Conservation (phyloP, 2,888 invertebrate species). For the Bellardia pandia region DNA sequence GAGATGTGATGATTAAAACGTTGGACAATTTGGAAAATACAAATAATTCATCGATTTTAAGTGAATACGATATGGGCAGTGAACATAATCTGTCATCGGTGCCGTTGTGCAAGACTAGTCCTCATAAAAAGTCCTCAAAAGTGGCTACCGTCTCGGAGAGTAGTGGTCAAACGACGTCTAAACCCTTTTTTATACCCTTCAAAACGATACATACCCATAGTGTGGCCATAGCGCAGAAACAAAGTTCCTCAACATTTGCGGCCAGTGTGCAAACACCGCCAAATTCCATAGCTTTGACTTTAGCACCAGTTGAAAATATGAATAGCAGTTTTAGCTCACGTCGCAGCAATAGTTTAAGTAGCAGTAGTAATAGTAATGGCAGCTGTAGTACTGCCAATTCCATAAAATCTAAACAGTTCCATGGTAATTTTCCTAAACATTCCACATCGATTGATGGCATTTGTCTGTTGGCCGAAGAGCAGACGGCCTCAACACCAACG, state of each 20-base stretch:
- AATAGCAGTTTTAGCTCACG: constrained; percentile 73
- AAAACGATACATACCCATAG: constrained; percentile 78
- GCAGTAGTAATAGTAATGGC: constrained; percentile 76
- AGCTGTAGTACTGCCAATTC: constrained; percentile 77
- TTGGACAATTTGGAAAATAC: constrained; percentile 58
- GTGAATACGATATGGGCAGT: constrained; percentile 74
- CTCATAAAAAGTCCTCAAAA: constrained; percentile 74
- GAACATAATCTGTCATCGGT: constrained; percentile 80
- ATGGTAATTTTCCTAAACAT: constrained; percentile 80
- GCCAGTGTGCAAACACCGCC: constrained; percentile 76
- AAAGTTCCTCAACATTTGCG: constrained; percentile 79
- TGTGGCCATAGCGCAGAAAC: constrained; percentile 78
- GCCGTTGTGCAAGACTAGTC: constrained; percentile 78
- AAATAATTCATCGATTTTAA: constrained; percentile 63
- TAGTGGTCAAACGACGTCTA: constrained; percentile 75
- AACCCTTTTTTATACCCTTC: constrained; percentile 80
- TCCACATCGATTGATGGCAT: constrained; percentile 82
- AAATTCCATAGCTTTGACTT: constrained; percentile 77
- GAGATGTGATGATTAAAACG: constrained; percentile 60
- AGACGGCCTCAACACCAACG: constrained; percentile 80
- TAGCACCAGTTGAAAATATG: constrained; percentile 73
- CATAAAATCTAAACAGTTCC: constrained; percentile 78
- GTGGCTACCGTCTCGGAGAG: constrained; percentile 67
- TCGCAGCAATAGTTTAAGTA: constrained; percentile 80
- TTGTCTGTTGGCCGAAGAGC: constrained; percentile 81